Conservation (phyloP, 1,140 invertebrate genomes). For the Hylaeus anthracinus region DNA sequence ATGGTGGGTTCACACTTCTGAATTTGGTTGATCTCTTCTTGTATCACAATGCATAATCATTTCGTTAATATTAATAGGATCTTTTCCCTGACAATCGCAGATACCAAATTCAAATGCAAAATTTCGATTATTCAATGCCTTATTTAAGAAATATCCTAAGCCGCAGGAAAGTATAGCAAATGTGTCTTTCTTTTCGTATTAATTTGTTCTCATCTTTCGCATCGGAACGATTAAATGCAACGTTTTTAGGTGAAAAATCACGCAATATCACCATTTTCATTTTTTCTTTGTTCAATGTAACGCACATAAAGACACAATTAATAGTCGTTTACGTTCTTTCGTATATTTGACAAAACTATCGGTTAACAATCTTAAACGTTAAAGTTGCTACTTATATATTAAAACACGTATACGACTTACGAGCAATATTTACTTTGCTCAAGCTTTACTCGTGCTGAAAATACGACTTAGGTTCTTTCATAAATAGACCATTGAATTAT, state of each 20-base stretch:
- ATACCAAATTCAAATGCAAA: conserved; percentile 70
- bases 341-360: conserved; percentile 18
- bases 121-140: conserved; percentile 61
- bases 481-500: conserved; percentile 68
- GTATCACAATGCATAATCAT: conserved; percentile 62
- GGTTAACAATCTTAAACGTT: conserved; percentile 40
- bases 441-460: conserved; percentile 4
- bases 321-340: conserved; percentile 20
- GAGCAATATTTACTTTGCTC: conserved; percentile 10
- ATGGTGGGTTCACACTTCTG: conserved; percentile 76
- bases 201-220: conserved; percentile 3
- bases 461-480: conserved; percentile 68
- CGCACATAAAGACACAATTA: conserved; percentile 15
- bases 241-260: conserved; percentile 24
- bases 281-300: not conserved
- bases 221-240: not conserved
- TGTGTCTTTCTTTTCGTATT: not conserved
- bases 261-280: conserved; percentile 26
- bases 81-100: conserved; percentile 53
- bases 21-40: conserved; percentile 65
- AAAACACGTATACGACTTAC: conserved; percentile 34
- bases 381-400: conserved; percentile 38
- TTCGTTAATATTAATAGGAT: conserved; percentile 57
- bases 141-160: conserved; percentile 70
- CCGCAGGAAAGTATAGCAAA: conserved; percentile 34